phyloP scores from a whole-genome alignment of 2,797 vertebrate species.

The Lagorchestes hirsutus region DNA sequence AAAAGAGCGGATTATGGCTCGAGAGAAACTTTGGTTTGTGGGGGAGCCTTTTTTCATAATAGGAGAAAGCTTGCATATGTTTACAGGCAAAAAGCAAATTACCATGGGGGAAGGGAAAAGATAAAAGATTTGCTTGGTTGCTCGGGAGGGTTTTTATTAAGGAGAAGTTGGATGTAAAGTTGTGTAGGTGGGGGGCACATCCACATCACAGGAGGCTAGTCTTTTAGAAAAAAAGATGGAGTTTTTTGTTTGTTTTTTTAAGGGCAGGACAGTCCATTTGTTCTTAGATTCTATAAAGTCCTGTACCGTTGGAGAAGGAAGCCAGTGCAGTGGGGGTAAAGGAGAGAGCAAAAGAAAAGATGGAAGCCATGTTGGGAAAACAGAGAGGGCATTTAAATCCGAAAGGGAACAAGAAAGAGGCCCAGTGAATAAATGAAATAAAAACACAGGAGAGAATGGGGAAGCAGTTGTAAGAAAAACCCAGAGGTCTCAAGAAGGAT shows the following conservation, averaged over 20 bases:
- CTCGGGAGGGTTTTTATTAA: not conserved
- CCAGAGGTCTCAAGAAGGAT: not conserved
- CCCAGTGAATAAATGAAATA: not conserved
- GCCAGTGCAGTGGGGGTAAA: too few relatives aligned
- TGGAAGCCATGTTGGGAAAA: not conserved
- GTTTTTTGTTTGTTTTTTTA: not conserved
- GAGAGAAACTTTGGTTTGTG: not conserved
- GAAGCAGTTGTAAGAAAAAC: not conserved
- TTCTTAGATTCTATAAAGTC: not conserved
- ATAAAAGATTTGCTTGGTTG: not conserved
- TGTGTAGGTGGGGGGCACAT: not conserved
- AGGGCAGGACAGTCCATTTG: not conserved
- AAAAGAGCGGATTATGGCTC: not conserved
- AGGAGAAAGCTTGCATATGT: not conserved
- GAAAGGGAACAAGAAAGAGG: not conserved
- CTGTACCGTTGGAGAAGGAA: not conserved
- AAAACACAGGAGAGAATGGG: not conserved
- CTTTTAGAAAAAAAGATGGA: not conserved
- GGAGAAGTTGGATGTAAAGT: not conserved
- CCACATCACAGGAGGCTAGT: not conserved
- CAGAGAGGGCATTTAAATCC: not conserved
- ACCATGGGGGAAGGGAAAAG: not conserved
- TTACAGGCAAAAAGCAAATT: not conserved
- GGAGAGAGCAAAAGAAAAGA: not conserved
- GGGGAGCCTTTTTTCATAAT: not conserved